Percentiles rank a stretch among this genome's conserved stretches.
Conservation (phyloP, 2,797 vertebrate species). For the Coregonus suidteri region DNA sequence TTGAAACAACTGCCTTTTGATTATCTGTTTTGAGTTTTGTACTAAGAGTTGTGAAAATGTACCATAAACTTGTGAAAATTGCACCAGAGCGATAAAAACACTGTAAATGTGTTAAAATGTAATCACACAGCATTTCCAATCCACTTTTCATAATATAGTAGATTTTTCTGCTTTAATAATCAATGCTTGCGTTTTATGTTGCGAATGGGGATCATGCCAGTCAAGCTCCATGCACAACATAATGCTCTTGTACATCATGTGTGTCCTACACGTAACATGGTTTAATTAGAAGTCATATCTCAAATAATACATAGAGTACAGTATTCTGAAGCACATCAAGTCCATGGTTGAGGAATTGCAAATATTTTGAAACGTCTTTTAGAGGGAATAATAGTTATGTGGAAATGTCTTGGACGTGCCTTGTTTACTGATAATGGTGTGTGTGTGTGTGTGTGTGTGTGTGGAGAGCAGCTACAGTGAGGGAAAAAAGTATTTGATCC, state of each 20-base stretch:
- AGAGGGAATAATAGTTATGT: background rate
- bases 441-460: conserved; percentile 7
- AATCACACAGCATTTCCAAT: conserved; percentile 48
- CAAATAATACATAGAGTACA: conserved; percentile 16
- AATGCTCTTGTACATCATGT: conserved; percentile 18
- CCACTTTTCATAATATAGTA: conserved; percentile 58
- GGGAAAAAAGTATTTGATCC: no score
- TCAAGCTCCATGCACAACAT: conserved; percentile 30
- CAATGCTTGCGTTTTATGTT: conserved; percentile 42
- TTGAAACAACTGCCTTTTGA: no score
- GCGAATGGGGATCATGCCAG: conserved; percentile 37
- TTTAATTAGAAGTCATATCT: conserved; percentile 28
- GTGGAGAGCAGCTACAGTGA: background rate
- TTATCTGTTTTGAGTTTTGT: no score
- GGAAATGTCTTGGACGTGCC: background rate
- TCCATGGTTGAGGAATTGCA: conserved; percentile 61
- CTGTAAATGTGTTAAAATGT: conserved; percentile 43
- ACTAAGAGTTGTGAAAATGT: no score
- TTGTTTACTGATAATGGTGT: background rate
- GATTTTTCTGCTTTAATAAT: conserved; percentile 50
- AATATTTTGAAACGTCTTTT: conserved; percentile 47
- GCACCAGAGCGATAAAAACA: background rate
- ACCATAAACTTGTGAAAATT: no score
- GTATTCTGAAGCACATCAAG: conserved; percentile 57
- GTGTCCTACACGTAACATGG: conserved; percentile 6